Base-by-base conservation (phyloP, 30 jellyfish, hydroid and myxozoan genomes). In the Hydractinia echinata region DNA sequence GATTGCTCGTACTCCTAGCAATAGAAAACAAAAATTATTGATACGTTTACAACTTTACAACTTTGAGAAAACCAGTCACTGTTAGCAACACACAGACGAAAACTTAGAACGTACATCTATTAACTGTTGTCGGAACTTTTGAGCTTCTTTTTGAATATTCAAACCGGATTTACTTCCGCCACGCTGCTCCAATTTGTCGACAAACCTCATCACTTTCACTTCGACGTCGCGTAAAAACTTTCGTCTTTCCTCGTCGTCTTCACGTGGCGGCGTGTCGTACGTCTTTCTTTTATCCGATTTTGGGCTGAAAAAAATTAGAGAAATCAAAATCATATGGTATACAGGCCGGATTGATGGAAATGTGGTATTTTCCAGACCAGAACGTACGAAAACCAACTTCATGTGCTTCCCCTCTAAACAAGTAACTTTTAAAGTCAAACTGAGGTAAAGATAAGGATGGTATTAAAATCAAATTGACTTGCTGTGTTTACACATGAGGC, bases 201-300 rank as follows among this genome's bases (percentile, higher is more conserved):
- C 94, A 62, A 69, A 90, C 49, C 84, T 87, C 89, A 90, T 79
- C 8, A 90, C 97, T 81, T 90, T 90, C 87, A 90, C 51, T 76
- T 90, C 97, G 7, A 90, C 97, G 13, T 90, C 97, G 14, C 97
- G 87, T 10, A 90, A 79, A n/a, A 85, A 67, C 78, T 71, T 66
- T 21, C 97, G 72, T n/a, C 90, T 53, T 7, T 86, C 76, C 66
- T 90, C 97, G 55, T 90, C 97, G 13, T 74, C 66, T 55, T 74
- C 83, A 20, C 9, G 7, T 4, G 74, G 51, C 15, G 39, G 19
- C 18, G 69, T 30, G 44, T 30, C 44, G 44, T 0, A 16, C 74
- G 19, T 51, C 18, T 51, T 64, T 64, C 74, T 4, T 64, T 64
- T 64, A 7, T 44, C 6, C 16, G 74, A 4, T 3, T 4, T 74